Evolutionary conservation across 1,140 invertebrate genomes (phyloP), one percentile per base, ranked within the genome.

Genomic region (Platyura marginata): DNA sequence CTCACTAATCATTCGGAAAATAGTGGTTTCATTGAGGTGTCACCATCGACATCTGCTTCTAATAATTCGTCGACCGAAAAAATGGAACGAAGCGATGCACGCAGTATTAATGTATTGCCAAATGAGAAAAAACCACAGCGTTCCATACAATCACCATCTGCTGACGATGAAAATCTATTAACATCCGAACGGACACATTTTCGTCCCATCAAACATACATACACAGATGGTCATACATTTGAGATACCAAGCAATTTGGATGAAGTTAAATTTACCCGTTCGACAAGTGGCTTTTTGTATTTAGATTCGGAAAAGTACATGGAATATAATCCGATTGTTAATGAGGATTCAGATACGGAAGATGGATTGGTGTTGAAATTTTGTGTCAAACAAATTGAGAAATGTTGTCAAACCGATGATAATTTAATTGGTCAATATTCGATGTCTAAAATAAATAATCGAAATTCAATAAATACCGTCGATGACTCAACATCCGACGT

Each of bases 131-230:
- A 37, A 10, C 35, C 35, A 15, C 35, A 19, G 8, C 13, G 15
- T 8, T n/a, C n/a, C n/a, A 37, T 19, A 37, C 5, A 6, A 8
- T 8, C 35, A 37, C 35, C 13, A 16, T 6, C 8, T 11, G 19
- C 18, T 33, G 66, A 69, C 32, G 67, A 78, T 20, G 79, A 83
- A 55, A 75, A 80, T 58, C 57, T 82, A 40, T 61, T 82, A 20
- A 79, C 73, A 11, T 81, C 79, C 2, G 63, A 71, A 42, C 69
- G 72, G 38, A 81, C 79, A 39, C 80, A 83, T 59, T 86, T 86
- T 64, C 70, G 71, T 44, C 81, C 81, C 3, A 84, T 84, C 47
- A 71, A 71, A 51, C 61, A 66, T 46, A 70, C 71, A 19, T 58
- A 48, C 44, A 55, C 61, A 4, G 69, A 72, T 42, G 67, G 69